Evolutionary conservation across 2,888 invertebrate species (phyloP).

Genomic region (Pristionchus fissidentatus): DNA sequence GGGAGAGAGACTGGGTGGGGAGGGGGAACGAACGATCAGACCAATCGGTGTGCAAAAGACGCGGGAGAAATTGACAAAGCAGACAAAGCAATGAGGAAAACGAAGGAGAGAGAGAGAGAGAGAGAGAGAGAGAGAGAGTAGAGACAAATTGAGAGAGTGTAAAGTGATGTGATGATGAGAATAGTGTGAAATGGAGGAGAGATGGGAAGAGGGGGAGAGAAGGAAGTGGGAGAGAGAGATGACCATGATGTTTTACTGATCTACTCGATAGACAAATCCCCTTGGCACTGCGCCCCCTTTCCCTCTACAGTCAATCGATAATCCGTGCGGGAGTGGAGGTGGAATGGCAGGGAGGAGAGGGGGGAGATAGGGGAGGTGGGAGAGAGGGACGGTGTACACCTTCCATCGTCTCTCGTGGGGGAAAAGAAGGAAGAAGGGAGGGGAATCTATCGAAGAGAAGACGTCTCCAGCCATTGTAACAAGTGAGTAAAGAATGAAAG

Average conservation of each 20-base stretch:
- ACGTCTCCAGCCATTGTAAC: no score
- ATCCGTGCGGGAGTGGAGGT: no score
- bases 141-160: not conserved
- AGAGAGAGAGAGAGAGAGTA: constrained; percentile 20
- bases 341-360: not conserved
- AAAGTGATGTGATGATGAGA: constrained; percentile 7
- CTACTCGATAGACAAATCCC: not conserved
- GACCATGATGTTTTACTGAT: not conserved
- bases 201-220: not conserved
- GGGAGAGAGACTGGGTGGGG: not conserved
- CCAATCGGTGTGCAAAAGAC: constrained; percentile 4
- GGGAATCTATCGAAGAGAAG: not conserved
- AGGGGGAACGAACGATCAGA: constrained; percentile 9
- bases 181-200: not conserved
- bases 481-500: not conserved
- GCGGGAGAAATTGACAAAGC: constrained; percentile 23
- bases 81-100: constrained; percentile 4
- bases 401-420: no score
- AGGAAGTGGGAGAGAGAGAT: not conserved
- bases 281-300: not conserved
- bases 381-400: not conserved
- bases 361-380: not conserved
- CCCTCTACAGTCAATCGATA: not conserved
- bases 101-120: constrained; percentile 23
- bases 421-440: no score